Base-by-base conservation (phyloP, 2,113 vertebrate species). In the Pycnonotus jocosus region DNA sequence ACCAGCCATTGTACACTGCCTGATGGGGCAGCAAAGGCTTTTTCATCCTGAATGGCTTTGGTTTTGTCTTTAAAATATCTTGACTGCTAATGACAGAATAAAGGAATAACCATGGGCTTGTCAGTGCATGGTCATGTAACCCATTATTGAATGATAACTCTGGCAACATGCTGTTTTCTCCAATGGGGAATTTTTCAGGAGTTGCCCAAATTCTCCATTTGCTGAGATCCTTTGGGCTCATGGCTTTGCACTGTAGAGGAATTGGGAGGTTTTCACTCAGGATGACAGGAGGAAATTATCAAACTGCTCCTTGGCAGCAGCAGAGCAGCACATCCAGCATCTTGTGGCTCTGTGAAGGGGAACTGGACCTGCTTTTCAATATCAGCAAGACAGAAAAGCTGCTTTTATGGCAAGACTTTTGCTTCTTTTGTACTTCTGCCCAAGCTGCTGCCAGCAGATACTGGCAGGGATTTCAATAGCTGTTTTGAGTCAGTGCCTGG, bases 391-490 rank as follows among this genome's bases (percentile, higher is more conserved):
- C 47, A 81, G 64, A 86, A 85, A 73, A 85, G 70, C 44, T 81
- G 81, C 71, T 91, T 91, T 86, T 86, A 51, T 54, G 73, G 60
- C 60, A 66, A 73, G 80, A 33, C 37, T 73, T 20, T 53, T 90
- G 73, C 57, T 86, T 81, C 76, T 76, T 93, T 83, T 88, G 60
- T 91, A 35, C 33, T 84, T 88, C 83, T 91, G 47, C 56, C 54
- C 77, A 88, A 81, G 86, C 76, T 56, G 58, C 76, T 92, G 93
- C 71, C 50, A 82, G 86, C n/a, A 84, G 87, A 89, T 78, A 66
- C 27, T 91, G 81, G 69, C 93, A 95, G 44, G 58, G 60, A 86
- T 86, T 93, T 93, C 93, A 94, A 35, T 69, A 83, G 76, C 68
- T 83, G 76, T 40, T 92, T 90, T 88, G 68, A 93, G 57, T 86